A percentile compares a stretch with the other conserved stretches of the same genome.
These are phyloP conservation scores for Papio anubis DNA, from an alignment of 2,113 vertebrate genomes.

Conservation along the genomic window DNA sequence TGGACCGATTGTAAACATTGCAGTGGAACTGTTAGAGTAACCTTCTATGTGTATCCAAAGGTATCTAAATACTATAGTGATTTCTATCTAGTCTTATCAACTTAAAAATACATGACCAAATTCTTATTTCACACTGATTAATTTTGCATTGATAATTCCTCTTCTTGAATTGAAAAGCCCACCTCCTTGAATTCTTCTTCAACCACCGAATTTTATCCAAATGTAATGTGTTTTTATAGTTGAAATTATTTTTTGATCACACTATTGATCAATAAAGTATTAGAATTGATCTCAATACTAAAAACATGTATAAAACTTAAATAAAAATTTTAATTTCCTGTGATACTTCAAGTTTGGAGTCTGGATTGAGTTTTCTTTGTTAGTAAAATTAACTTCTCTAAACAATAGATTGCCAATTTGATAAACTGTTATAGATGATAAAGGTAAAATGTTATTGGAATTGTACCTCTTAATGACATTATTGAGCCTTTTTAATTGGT, in stretches of 20 bases:
- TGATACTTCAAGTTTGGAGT: not conserved
- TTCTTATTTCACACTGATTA: conserved; percentile 6
- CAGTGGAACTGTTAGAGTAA: not conserved
- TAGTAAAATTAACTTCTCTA: not conserved
- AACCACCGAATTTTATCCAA: not conserved
- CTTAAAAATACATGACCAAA: not conserved
- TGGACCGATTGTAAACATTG: not conserved
- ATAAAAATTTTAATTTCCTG: not conserved
- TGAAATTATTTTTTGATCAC: conserved; percentile 5
- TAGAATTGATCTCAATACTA: not conserved
- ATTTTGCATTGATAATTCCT: not conserved
- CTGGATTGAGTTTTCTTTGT: conserved; percentile 5
- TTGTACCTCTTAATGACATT: not conserved
- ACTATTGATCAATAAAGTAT: not conserved
- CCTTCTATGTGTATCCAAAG: not conserved
- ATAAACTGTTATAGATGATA: not conserved
- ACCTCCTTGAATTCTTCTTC: not conserved
- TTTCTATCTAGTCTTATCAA: not conserved
- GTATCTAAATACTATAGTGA: not conserved
- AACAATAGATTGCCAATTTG: not conserved
- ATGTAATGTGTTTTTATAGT: not conserved
- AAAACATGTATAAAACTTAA: conserved; percentile 29
- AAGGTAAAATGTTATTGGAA: not conserved
- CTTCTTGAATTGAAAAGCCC: conserved; percentile 6
- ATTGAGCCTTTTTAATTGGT: not conserved